Evolutionary conservation across 2,888 invertebrate species (phyloP), one percentile per base, ranked within the genome.

Genomic region (Yponomeuta sedellus): DNA sequence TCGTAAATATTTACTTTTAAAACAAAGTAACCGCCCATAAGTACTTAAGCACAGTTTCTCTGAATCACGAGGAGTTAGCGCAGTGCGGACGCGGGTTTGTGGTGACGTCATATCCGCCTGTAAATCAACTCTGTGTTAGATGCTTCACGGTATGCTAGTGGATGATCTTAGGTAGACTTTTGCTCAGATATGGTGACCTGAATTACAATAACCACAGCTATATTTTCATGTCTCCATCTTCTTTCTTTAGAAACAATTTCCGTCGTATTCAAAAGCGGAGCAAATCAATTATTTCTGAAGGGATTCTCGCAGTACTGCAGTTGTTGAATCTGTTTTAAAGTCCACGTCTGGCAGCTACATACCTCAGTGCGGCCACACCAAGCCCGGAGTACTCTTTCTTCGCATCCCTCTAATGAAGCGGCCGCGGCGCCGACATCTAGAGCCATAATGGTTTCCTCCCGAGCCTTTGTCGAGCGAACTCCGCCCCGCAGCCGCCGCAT

Each of bases 391-490:
- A 63, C 63, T 63, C 63, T 63, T 63, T 61, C 66, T 34, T 11
- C 25, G 44, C 44, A 2, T 2, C n/a, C 61, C 28, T 34, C 82
- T 87, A 88, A 88, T 86, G 87, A 88, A 88, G 84, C 86, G 79
- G 78, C 83, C 81, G 80, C 79, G 79, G 73, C 76, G 75, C 72
- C 81, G 82, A 81, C 85, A 82, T 85, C 77, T 78, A 83, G 86
- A 76, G 81, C 80, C 83, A 81, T 88, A 89, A 89, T 87, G 88
- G 88, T 84, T 88, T 89, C 87, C 88, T 89, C 83, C 80, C 74
- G 77, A 81, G 87, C 82, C 83, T 88, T 88, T 88, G 88, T 88
- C 75, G 79, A 81, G 77, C 75, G 79, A 86, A 88, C 86, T 88
- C 86, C 78, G 82, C 85, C 84, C 86, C 83, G 64, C 65, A 66